Evolutionary conservation across 1,140 invertebrate species (phyloP).

Genomic region (Plutomurus gul): DNA sequence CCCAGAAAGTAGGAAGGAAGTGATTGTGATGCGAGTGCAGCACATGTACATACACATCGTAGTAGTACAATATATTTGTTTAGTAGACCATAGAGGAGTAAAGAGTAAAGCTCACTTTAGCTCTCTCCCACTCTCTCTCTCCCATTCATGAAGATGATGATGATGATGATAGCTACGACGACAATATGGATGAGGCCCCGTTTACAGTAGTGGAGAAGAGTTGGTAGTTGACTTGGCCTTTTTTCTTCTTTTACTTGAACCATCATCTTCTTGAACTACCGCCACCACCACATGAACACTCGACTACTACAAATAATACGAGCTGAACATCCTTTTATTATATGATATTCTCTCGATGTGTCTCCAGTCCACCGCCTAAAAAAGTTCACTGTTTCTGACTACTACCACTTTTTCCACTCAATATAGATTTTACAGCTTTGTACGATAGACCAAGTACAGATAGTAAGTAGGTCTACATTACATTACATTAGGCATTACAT

Average conservation of each 20-base stretch:
- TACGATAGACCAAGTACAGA: no score
- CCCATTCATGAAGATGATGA: no score
- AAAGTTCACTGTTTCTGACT: neutral
- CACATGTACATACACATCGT: no score
- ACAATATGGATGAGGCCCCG: neutral
- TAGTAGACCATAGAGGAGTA: neutral
- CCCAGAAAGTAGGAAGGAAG: neutral
- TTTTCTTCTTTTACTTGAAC: neutral
- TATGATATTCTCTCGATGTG: neutral
- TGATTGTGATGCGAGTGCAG: neutral
- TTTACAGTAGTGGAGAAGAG: neutral
- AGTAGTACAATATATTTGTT: no score
- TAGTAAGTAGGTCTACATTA: conserved; percentile 2
- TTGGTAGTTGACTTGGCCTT: no score
- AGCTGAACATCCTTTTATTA: neutral
- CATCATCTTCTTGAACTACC: no score
- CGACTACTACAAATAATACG: no score
- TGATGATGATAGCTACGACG: neutral
- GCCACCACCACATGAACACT: no score
- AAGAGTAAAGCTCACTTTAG: neutral
- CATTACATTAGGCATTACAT: neutral
- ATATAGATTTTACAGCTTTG: neutral
- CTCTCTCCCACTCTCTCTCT: neutral
- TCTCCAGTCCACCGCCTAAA: neutral
- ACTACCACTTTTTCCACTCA: neutral